phyloP scores from a whole-genome alignment of 2,113 vertebrate genomes.

The Psophia crepitans region DNA sequence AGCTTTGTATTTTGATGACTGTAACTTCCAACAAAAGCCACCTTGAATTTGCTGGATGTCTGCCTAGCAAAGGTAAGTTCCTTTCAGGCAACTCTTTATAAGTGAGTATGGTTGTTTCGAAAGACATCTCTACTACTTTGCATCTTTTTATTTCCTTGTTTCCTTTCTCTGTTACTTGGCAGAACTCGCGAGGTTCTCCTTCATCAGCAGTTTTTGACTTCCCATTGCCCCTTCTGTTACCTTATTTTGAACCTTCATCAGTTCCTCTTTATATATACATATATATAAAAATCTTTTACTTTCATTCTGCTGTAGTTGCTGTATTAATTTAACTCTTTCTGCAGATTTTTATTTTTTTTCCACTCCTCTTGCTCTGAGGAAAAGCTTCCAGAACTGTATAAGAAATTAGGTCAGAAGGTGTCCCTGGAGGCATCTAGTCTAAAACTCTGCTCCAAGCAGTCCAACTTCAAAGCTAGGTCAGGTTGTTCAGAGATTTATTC shows the following conservation, averaged over 20 bases:
- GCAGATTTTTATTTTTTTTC: neutral
- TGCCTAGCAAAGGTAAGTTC: neutral
- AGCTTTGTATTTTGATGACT: neutral
- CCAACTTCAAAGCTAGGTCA: neutral
- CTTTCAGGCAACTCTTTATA: neutral
- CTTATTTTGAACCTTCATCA: neutral
- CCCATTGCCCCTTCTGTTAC: neutral
- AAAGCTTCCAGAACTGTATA: neutral
- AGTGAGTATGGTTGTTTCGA: neutral
- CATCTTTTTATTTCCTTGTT: neutral
- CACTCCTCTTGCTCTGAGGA: neutral
- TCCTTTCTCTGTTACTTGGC: neutral
- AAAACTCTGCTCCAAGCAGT: neutral
- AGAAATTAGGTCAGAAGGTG: neutral
- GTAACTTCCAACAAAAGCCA: neutral
- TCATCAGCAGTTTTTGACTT: neutral
- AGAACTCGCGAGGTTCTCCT: neutral
- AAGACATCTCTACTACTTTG: neutral
- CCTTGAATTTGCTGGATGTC: neutral
- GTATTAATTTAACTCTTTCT: neutral
- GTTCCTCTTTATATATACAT: neutral
- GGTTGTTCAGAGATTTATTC: neutral
- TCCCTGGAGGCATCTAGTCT: neutral
- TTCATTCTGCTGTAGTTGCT: neutral
- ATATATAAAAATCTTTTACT: neutral